Conservation (phyloP, 92 coral and sea anemone genomes). For the Scolanthus callimorphus region DNA sequence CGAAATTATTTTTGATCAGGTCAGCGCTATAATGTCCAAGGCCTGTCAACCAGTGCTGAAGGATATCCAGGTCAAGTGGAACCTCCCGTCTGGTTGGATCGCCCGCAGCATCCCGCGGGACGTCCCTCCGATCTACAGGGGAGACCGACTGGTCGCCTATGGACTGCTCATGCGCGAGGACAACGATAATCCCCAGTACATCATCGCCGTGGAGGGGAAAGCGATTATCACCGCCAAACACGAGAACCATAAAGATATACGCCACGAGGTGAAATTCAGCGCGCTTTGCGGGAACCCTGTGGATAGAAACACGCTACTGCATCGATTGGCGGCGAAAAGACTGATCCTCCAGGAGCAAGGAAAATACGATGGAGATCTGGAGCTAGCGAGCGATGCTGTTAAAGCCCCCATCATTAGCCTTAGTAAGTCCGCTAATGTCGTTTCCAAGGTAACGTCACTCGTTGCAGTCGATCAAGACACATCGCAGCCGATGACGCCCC, state of each 20-base stretch:
- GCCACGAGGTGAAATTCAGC: constrained; percentile 38
- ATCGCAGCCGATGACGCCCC: constrained; percentile 16
- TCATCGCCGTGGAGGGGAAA: constrained; percentile 29
- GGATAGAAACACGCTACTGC: constrained; percentile 26
- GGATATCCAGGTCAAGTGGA: constrained; percentile 56
- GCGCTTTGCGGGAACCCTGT: constrained; percentile 33
- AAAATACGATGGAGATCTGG: neutral
- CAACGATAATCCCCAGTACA: constrained; percentile 1
- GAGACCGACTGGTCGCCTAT: constrained; percentile 48
- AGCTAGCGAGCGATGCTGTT: neutral
- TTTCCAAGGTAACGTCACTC: constrained; percentile 60
- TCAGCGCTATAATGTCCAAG: constrained; percentile 65
- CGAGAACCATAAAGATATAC: neutral
- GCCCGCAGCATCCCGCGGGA: constrained; percentile 49
- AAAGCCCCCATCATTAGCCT: constrained; percentile 39
- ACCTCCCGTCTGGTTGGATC: constrained; percentile 46
- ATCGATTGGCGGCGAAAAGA: constrained; percentile 58
- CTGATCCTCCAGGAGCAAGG: constrained; percentile 43
- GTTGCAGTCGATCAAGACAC: constrained; percentile 65
- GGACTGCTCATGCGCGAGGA: neutral
- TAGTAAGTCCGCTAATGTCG: constrained; percentile 57
- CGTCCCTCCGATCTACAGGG: constrained; percentile 53
- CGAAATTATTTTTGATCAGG: constrained; percentile 34
- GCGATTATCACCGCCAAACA: constrained; percentile 38
- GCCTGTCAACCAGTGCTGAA: constrained; percentile 80